Evolutionary conservation across 2,888 invertebrate genomes (phyloP).

Genomic region (Drosophila nigricruria): DNA sequence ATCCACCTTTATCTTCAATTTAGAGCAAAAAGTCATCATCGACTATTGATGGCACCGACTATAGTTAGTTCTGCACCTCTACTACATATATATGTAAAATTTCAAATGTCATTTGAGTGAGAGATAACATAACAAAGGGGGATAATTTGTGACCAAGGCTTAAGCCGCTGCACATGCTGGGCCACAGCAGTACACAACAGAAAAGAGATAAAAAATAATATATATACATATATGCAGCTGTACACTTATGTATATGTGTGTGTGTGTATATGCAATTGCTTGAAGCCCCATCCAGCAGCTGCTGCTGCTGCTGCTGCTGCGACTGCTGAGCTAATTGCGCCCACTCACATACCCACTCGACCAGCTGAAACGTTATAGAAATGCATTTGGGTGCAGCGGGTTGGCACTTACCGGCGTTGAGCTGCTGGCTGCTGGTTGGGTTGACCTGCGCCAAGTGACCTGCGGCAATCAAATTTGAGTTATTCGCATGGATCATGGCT

Average conservation of each 20-base stretch:
- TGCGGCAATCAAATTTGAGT: constrained; percentile 75
- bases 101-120: constrained; percentile 1
- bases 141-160: constrained; percentile 10
- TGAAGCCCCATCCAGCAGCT: constrained; percentile 18
- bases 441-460: constrained; percentile 69
- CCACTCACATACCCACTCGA: constrained; percentile 35
- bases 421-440: constrained; percentile 54
- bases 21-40: no score
- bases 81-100: neutral
- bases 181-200: constrained; percentile 1
- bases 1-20: no score
- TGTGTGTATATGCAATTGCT: constrained; percentile 4
- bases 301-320: constrained; percentile 2
- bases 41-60: no score
- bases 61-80: no score
- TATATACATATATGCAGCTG: neutral
- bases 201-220: neutral
- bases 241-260: constrained; percentile 1
- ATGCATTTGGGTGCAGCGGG: constrained; percentile 12
- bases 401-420: constrained; percentile 68
- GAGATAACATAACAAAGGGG: constrained; percentile 5
- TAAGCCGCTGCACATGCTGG: constrained; percentile 1
- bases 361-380: constrained; percentile 20
- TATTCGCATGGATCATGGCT: constrained; percentile 77
- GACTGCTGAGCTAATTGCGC: constrained; percentile 47